phyloP scores from a whole-genome alignment of 2,888 invertebrate genomes.

The Hydriomena furcata region DNA sequence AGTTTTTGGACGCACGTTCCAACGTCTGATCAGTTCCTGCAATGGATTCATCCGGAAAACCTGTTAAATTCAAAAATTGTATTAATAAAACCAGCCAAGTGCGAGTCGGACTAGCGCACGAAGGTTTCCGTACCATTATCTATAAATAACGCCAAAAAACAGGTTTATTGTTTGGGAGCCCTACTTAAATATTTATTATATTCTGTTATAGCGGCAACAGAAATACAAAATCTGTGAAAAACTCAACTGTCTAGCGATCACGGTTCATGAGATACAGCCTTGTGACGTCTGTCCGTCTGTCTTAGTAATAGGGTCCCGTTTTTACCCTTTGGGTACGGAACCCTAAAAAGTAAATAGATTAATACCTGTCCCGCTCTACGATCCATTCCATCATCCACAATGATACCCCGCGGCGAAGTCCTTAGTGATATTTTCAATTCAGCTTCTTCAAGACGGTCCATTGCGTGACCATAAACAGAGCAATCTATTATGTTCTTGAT shows the following conservation, averaged over 20 bases:
- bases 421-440: not conserved
- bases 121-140: too few relatives aligned
- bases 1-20: constrained; percentile 9
- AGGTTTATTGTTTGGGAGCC: too few relatives aligned
- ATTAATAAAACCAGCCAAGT: not conserved
- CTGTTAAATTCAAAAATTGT: not conserved
- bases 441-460: not conserved
- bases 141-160: too few relatives aligned
- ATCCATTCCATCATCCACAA: not conserved
- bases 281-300: too few relatives aligned
- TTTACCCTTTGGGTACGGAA: too few relatives aligned
- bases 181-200: too few relatives aligned
- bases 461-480: not conserved
- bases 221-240: too few relatives aligned
- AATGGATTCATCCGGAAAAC: not conserved
- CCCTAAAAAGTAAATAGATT: not conserved
- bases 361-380: not conserved
- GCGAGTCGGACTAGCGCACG: too few relatives aligned
- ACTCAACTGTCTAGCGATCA: too few relatives aligned
- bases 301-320: too few relatives aligned
- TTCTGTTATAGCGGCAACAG: too few relatives aligned
- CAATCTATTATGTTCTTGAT: not conserved
- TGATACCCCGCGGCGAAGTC: not conserved
- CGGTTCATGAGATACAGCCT: too few relatives aligned
- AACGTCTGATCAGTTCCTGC: not conserved